Evolutionary conservation across 2,797 vertebrate genomes (phyloP).

Genomic region (Trachurus trachurus): DNA sequence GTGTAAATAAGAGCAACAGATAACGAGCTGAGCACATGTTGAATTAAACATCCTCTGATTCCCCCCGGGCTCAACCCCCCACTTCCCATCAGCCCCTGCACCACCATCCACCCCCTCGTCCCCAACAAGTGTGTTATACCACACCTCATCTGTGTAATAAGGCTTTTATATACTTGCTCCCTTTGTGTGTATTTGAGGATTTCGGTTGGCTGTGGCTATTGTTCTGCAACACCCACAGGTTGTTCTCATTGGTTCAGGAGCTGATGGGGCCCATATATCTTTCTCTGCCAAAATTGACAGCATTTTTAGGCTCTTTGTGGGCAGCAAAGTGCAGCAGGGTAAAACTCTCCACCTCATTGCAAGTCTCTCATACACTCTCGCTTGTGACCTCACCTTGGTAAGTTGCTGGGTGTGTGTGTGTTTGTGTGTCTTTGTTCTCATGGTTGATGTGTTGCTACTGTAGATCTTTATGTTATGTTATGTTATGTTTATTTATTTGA

Average conservation of each 20-base stretch:
- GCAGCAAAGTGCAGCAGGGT: constrained; percentile 39
- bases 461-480: too few species aligned
- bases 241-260: constrained; percentile 62
- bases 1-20: constrained; percentile 55
- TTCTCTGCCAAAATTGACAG: constrained; percentile 50
- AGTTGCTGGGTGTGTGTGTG: constrained; percentile 50
- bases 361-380: constrained; percentile 40
- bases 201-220: constrained; percentile 66
- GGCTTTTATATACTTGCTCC: constrained; percentile 27
- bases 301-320: constrained; percentile 33
- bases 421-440: constrained; percentile 13
- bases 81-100: not conserved
- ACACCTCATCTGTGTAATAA: constrained; percentile 45
- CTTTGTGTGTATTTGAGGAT: constrained; percentile 24
- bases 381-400: constrained; percentile 54
- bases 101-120: constrained; percentile 14
- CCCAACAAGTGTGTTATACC: constrained; percentile 28
- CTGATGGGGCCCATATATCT: constrained; percentile 57
- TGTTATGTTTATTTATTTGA: too few species aligned
- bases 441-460: constrained; percentile 2
- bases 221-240: constrained; percentile 62
- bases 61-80: not conserved
- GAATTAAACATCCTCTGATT: constrained; percentile 67
- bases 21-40: constrained; percentile 48
- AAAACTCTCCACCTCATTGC: constrained; percentile 40